Percentiles rank a stretch among this genome's conserved stretches.
These are phyloP conservation scores for Eubasilissa regina DNA, from an alignment of 1,140 invertebrate species.

Conservation along the genomic window DNA sequence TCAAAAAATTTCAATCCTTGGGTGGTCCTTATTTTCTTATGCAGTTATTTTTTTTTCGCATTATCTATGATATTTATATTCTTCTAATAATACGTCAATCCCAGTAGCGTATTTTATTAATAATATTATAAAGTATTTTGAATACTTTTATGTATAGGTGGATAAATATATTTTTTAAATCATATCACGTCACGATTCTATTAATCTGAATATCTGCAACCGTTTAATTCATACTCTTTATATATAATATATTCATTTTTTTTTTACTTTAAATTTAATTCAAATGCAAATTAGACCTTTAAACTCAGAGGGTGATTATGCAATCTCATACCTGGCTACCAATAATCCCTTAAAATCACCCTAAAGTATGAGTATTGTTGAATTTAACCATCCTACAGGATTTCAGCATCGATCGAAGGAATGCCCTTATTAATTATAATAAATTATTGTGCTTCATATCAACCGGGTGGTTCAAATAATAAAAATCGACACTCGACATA, in stretches of 20 bases:
- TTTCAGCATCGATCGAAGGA: conserved; percentile 1
- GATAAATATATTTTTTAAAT: too few relatives aligned
- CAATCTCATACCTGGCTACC: conserved; percentile 9
- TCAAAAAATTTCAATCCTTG: too few relatives aligned
- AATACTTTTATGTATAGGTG: too few relatives aligned
- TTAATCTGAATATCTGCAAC: neutral
- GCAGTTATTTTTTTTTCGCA: too few relatives aligned
- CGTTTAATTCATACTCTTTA: neutral
- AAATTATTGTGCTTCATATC: neutral
- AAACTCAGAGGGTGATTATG: conserved; percentile 21
- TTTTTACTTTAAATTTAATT: neutral
- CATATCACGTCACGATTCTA: neutral
- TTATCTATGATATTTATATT: too few relatives aligned
- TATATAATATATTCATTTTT: neutral
- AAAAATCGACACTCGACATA: too few relatives aligned
- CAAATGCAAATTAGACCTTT: conserved; percentile 26
- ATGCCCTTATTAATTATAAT: conserved; percentile 4
- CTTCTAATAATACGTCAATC: too few relatives aligned
- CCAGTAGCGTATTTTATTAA: too few relatives aligned
- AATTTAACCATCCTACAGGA: neutral
- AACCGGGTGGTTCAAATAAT: too few relatives aligned
- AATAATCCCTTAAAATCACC: conserved; percentile 19
- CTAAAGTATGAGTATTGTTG: neutral
- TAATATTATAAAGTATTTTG: too few relatives aligned
- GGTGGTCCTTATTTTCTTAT: too few relatives aligned